Conservation (phyloP, 2,113 vertebrate species). For the Otolemur garnettii region DNA sequence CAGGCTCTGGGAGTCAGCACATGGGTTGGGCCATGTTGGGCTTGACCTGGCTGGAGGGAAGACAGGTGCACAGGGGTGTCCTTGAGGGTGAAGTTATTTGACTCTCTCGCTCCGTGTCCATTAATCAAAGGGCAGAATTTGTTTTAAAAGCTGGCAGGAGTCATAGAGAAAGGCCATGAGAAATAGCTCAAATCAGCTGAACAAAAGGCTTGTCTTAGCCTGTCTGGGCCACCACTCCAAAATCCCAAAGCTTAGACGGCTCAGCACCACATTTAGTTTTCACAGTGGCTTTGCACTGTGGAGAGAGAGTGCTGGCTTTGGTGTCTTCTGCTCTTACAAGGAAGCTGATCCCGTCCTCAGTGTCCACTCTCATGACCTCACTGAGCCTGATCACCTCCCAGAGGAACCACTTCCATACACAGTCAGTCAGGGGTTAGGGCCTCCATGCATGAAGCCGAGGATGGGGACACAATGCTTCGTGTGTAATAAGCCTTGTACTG, state of each 20-base stretch:
- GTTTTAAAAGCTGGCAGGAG: background rate
- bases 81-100: background rate
- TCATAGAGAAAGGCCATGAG: background rate
- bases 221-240: background rate
- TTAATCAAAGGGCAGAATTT: background rate
- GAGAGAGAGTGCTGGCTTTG: background rate
- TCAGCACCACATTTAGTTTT: background rate
- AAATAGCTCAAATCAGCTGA: background rate
- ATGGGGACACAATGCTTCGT: fast-evolving
- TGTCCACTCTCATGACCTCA: background rate
- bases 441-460: fast-evolving
- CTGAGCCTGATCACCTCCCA: background rate
- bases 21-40: background rate
- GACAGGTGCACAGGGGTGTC: background rate
- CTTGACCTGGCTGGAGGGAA: background rate
- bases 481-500: background rate
- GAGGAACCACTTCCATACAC: background rate
- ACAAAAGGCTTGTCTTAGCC: background rate
- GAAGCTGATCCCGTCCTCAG: background rate
- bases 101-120: fast-evolving
- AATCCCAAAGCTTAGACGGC: fast-evolving
- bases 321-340: background rate
- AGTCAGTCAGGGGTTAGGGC: fast-evolving
- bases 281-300: fast-evolving
- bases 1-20: background rate